Evolutionary conservation across 2,797 vertebrate genomes (phyloP).

Genomic region (Sebastes cheni): DNA sequence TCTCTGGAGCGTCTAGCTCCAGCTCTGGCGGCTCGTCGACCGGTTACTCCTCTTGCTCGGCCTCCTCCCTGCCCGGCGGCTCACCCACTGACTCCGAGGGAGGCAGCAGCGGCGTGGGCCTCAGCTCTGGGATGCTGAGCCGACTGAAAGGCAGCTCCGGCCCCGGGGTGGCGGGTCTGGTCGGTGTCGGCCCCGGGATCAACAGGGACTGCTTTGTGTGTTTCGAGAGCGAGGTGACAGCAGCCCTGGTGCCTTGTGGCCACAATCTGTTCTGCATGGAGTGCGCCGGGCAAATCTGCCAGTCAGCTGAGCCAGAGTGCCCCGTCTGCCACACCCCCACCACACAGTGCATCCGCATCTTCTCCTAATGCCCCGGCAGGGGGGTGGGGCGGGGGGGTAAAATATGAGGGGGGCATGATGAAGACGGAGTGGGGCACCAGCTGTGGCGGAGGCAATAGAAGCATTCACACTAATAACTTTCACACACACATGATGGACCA

Average conservation of each 20-base stretch:
- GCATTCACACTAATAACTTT: conserved; percentile 75
- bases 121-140: conserved; percentile 77
- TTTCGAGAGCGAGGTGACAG: conserved; percentile 94
- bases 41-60: conserved; percentile 89
- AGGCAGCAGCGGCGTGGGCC: conserved; percentile 80
- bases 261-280: conserved; percentile 99
- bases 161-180: conserved; percentile 61
- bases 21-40: conserved; percentile 85
- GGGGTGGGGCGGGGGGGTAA: neutral
- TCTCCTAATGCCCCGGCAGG: conserved; percentile 85
- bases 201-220: conserved; percentile 94
- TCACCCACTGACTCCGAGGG: conserved; percentile 90
- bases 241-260: conserved; percentile 93
- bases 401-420: conserved; percentile 14
- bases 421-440: conserved; percentile 44
- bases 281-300: conserved; percentile 94
- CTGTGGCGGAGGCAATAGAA: conserved; percentile 54
- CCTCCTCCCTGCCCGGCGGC: conserved; percentile 89
- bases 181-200: conserved; percentile 66
- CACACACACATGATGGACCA: conserved; percentile 72
- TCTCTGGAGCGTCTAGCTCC: conserved; percentile 85
- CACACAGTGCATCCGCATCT: conserved; percentile 98
- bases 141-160: conserved; percentile 77
- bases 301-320: conserved; percentile 90
- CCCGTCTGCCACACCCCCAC: conserved; percentile 93